Conservation (phyloP, 1,140 invertebrate genomes). For the Pseudomyrmex pallidus region DNA sequence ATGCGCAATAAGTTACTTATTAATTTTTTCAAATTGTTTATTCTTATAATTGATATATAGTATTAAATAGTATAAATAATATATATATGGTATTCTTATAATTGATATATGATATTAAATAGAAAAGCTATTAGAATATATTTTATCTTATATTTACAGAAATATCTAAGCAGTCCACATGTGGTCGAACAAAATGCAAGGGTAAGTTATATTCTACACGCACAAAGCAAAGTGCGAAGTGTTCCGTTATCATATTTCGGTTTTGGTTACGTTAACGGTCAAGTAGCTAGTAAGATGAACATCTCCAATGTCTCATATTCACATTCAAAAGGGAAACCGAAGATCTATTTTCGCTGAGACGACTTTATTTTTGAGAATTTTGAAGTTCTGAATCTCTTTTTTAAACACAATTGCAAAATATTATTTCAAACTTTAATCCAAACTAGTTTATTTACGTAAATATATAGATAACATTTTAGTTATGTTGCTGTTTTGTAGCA, state of each 20-base stretch:
- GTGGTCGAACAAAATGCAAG: conserved; percentile 80
- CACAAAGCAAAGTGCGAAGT: background rate
- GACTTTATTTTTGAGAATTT: background rate
- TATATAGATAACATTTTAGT: background rate
- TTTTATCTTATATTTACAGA: conserved; percentile 72
- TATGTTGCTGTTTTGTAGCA: background rate
- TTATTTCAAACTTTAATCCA: conserved; percentile 16
- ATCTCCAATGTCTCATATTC: no score
- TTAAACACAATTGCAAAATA: background rate
- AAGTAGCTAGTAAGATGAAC: no score
- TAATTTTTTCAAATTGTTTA: no score
- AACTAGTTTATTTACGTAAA: background rate
- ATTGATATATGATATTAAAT: no score
- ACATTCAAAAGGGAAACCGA: background rate
- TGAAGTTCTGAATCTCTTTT: background rate
- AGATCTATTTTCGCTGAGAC: background rate
- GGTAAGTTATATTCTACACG: conserved; percentile 72
- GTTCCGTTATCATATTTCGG: background rate
- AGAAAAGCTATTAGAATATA: background rate
- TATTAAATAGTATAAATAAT: no score
- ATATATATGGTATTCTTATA: no score
- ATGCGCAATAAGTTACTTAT: no score
- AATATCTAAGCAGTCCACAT: conserved; percentile 77
- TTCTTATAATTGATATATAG: no score
- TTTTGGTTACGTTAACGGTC: conserved; percentile 3